These are phyloP conservation scores for Semnornis frantzii DNA, from an alignment of 2,113 vertebrate species.

Conservation along the genomic window DNA sequence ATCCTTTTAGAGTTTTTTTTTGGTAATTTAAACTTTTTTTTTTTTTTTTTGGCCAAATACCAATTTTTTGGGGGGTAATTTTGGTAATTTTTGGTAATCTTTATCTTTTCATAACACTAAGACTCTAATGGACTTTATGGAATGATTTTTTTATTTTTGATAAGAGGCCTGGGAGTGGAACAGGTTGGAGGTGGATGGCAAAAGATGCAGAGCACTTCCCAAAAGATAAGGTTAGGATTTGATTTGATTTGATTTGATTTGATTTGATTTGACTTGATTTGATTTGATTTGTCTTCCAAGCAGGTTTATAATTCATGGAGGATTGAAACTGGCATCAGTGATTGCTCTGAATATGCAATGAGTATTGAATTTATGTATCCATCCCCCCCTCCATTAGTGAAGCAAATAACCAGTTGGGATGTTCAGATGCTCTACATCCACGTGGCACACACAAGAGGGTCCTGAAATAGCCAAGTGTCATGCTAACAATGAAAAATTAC, in stretches of 20 bases:
- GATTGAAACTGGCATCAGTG: neutral
- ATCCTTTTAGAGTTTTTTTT: neutral
- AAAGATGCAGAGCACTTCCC: neutral
- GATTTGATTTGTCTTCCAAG: constrained; percentile 32
- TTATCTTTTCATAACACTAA: neutral
- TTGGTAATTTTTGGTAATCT: neutral
- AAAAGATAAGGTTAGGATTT: constrained; percentile 21
- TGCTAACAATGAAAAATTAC: neutral
- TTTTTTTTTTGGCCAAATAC: too few species aligned
- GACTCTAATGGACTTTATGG: constrained; percentile 35
- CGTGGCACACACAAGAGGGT: neutral
- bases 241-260: constrained; percentile 35
- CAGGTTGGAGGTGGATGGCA: neutral
- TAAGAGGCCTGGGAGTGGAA: neutral
- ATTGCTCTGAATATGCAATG: neutral
- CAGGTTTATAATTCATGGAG: constrained; percentile 13
- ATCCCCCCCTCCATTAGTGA: neutral
- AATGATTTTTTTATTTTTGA: neutral
- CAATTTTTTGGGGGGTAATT: too few species aligned
- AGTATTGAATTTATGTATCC: neutral
- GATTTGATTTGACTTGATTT: neutral
- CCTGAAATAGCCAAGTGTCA: neutral
- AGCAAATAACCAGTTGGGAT: neutral
- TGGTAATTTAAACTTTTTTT: too few species aligned
- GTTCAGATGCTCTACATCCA: neutral